These are phyloP conservation scores for Empidonax alnorum DNA, from an alignment of 2,113 vertebrate species.

Conservation along the genomic window DNA sequence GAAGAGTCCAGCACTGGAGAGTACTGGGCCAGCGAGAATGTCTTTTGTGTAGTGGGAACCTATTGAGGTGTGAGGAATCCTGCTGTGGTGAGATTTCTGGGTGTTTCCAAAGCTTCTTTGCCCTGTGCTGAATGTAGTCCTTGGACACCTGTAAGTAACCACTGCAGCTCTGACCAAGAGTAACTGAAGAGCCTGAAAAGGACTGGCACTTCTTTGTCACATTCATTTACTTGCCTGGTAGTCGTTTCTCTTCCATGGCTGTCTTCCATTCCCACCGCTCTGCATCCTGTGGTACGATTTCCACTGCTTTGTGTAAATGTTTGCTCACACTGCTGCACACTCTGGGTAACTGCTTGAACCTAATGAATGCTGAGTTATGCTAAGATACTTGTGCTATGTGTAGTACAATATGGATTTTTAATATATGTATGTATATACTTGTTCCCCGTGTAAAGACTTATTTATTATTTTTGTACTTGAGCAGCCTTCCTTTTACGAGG, in stretches of 20 bases:
- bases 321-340: constrained; percentile 24
- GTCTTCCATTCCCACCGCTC: constrained; percentile 39
- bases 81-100: not conserved
- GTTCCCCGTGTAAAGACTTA: not conserved
- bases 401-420: not conserved
- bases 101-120: not conserved
- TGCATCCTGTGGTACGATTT: not conserved
- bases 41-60: not conserved
- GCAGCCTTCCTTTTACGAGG: not conserved
- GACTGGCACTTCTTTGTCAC: not conserved
- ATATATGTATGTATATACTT: not conserved
- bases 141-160: not conserved
- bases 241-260: not conserved
- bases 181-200: not conserved
- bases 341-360: not conserved
- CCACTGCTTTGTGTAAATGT: constrained; percentile 9
- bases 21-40: not conserved
- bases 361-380: not conserved
- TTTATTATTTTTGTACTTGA: not conserved
- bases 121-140: not conserved
- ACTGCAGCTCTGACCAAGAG: not conserved
- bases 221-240: not conserved
- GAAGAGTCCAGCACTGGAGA: not conserved
- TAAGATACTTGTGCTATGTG: not conserved
- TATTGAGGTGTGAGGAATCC: not conserved